These are phyloP conservation scores for Drepanosiphum platanoidis DNA, from an alignment of 2,888 invertebrate species.

Conservation along the genomic window DNA sequence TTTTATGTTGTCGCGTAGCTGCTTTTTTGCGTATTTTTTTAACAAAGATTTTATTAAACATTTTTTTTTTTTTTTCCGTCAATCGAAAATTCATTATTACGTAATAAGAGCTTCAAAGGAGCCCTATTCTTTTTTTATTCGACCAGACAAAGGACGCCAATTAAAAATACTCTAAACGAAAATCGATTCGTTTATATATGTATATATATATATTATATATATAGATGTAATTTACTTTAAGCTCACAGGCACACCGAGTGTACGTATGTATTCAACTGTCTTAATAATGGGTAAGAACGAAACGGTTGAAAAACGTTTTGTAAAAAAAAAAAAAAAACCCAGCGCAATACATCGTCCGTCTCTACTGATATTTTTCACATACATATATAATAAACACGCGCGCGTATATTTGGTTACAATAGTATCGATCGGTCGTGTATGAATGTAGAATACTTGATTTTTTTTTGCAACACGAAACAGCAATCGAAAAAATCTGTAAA, in stretches of 20 bases:
- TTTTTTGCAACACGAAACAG: no score
- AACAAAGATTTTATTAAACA: not conserved
- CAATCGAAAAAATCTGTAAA: no score
- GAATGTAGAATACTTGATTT: no score
- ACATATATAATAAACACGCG: no score
- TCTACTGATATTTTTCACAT: not conserved
- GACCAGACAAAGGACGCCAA: constrained; percentile 26
- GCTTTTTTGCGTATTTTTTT: not conserved
- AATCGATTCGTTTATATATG: not conserved
- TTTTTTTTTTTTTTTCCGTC: not conserved
- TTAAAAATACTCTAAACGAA: constrained; percentile 17
- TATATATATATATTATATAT: not conserved
- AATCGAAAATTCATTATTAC: not conserved
- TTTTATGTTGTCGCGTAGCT: no score
- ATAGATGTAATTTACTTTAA: not conserved
- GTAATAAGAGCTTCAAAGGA: constrained; percentile 5
- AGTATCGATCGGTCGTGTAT: no score
- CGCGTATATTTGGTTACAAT: no score
- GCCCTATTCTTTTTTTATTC: not conserved
- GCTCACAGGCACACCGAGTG: not conserved
- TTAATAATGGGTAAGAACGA: not conserved
- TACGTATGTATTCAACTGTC: not conserved
- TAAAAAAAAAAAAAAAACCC: no score
- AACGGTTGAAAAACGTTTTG: no score
- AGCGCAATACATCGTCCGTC: no score